Conservation (phyloP, 2,888 invertebrate species). For the Orthosia gracilis region DNA sequence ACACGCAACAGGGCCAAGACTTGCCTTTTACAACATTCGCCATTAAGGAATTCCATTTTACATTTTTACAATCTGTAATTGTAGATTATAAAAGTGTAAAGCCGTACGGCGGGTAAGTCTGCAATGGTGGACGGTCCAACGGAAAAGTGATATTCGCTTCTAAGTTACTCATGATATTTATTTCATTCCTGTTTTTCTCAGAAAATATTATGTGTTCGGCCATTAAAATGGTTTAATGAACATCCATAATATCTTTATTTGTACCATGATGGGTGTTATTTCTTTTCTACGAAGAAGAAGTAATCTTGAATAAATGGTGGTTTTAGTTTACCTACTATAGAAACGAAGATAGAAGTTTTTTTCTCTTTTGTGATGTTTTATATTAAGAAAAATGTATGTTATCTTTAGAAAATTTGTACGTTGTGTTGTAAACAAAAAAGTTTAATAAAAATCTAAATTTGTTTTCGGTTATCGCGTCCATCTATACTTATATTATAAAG, state of each 20-base stretch:
- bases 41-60: constrained; percentile 86
- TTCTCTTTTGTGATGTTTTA: neutral
- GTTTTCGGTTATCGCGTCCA: constrained; percentile 1
- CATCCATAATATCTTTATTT: constrained; percentile 12
- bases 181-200: constrained; percentile 10
- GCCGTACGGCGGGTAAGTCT: constrained; percentile 68
- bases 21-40: constrained; percentile 80
- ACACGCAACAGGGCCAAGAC: constrained; percentile 79
- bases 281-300: neutral
- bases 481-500: no score
- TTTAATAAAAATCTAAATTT: constrained; percentile 12
- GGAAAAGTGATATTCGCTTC: constrained; percentile 26
- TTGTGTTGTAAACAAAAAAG: neutral
- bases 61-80: constrained; percentile 91
- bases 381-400: neutral
- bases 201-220: neutral
- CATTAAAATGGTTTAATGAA: constrained; percentile 29
- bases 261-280: constrained; percentile 16
- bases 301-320: neutral
- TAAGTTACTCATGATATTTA: constrained; percentile 19
- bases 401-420: constrained; percentile 1
- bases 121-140: constrained; percentile 4
- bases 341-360: neutral
- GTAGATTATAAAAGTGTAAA: constrained; percentile 87
- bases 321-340: neutral